Percentiles rank a stretch among this genome's conserved stretches.
These are phyloP conservation scores for Bellardia pandia DNA, from an alignment of 2,888 invertebrate genomes.

Conservation along the genomic window DNA sequence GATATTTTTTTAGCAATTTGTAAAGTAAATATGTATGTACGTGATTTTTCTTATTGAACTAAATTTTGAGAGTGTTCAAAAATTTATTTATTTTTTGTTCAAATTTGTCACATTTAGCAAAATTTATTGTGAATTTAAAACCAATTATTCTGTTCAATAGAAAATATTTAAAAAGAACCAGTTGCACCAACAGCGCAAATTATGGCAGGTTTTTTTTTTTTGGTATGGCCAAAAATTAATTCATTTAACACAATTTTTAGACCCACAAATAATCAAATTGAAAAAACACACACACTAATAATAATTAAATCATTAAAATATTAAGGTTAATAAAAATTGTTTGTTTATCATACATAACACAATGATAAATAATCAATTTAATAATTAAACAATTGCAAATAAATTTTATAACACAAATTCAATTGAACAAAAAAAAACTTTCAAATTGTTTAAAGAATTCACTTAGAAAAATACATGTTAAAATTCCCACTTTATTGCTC, in stretches of 20 bases:
- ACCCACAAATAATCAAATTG: neutral
- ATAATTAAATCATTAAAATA: constrained; percentile 64
- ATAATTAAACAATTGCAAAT: neutral
- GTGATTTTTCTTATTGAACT: too few species aligned
- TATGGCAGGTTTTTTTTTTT: neutral
- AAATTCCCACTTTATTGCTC: too few species aligned
- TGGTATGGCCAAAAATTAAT: constrained; percentile 11
- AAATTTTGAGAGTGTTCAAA: too few species aligned
- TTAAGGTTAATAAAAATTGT: constrained; percentile 55
- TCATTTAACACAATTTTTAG: neutral
- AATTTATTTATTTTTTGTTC: too few species aligned
- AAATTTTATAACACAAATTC: too few species aligned
- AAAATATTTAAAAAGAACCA: constrained; percentile 13
- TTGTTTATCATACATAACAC: neutral
- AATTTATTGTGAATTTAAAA: too few species aligned
- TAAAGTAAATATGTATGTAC: too few species aligned
- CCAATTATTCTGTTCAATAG: constrained; percentile 10
- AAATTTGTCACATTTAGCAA: too few species aligned
- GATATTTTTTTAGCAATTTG: too few species aligned
- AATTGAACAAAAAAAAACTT: too few species aligned
- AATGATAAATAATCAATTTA: neutral
- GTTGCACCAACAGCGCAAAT: constrained; percentile 4
- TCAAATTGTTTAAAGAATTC: too few species aligned
- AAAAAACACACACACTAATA: neutral
- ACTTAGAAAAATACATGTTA: too few species aligned